Conservation (phyloP, 2,113 vertebrate species). For the Microcebus griseorufus region DNA sequence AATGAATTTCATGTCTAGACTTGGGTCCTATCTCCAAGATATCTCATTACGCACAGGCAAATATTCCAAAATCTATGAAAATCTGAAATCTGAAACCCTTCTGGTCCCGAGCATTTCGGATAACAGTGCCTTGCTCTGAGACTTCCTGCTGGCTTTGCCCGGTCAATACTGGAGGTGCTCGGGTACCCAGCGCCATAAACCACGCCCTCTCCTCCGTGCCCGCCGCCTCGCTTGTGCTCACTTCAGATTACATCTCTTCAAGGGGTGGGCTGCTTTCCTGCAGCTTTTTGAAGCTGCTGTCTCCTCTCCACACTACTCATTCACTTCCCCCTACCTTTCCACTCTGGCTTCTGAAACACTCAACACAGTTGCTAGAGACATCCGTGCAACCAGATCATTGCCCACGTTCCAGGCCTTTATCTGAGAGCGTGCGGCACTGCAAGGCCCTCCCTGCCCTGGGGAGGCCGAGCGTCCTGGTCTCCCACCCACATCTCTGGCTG, state of each 20-base stretch:
- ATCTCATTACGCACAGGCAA: neutral
- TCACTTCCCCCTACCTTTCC: neutral
- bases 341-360: neutral
- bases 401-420: accelerated
- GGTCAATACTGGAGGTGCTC: neutral
- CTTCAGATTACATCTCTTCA: neutral
- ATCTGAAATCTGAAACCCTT: neutral
- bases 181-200: neutral
- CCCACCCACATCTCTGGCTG: neutral
- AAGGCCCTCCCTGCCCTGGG: too few relatives aligned
- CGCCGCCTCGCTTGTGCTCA: neutral
- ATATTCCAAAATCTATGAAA: neutral
- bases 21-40: neutral
- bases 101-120: neutral
- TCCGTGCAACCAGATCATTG: accelerated
- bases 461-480: neutral
- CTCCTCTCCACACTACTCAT: neutral
- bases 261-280: neutral
- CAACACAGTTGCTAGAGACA: accelerated
- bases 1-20: neutral
- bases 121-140: neutral
- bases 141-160: neutral
- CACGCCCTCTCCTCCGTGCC: neutral
- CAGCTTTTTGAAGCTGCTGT: neutral
- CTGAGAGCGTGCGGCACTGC: neutral